Evolutionary conservation across 2,113 vertebrate genomes (phyloP), one percentile per base, ranked within the genome.

Genomic region (Platycercus adscitus): DNA sequence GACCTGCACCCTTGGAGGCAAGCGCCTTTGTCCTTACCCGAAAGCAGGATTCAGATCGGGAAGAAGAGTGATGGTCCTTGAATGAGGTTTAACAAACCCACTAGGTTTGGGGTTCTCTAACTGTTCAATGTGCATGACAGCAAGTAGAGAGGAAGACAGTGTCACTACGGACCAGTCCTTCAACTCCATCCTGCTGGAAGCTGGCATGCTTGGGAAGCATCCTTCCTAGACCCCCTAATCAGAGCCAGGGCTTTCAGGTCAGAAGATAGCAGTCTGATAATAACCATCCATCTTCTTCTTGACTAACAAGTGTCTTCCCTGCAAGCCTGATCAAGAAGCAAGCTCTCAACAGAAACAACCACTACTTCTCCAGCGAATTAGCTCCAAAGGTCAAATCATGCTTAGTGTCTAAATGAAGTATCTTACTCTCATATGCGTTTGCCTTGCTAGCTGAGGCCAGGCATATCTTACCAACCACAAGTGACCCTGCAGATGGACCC

Each of bases 71-170:
- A 9, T 39, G 23, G n/a, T 37, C 86, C 23, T 70, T 46, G 37
- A 78, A 35, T 23, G 9, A 1, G 1, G 28, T 79, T 84, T 39
- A 41, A 60, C 29, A 60, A 80, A 56, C 11, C 2, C 1, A 0
- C 10, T 16, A 52, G 5, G 11, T 37, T 68, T 26, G 7, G 39
- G 44, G 56, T 29, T 53, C 49, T 72, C 49, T 77, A 8, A 68
- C 11, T 37, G 21, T 2, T 47, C 72, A 55, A 21, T 5, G 23
- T 10, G 9, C 26, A 24, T 8, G 26, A 50, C n/a, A 71, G 41
- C 0, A 1, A 41, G 61, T 39, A 88, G 70, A 37, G 53, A 72
- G 52, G 61, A 13, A 12, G 29, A 11, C 28, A 53, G 7, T 16
- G 31, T 37, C 70, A n/a, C 31, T 14, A 23, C 5, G 3, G 0